Percentiles rank a stretch among this genome's conserved stretches.
phyloP scores from a whole-genome alignment of 1,140 invertebrate species.

The Pseudomyrmex sp. region DNA sequence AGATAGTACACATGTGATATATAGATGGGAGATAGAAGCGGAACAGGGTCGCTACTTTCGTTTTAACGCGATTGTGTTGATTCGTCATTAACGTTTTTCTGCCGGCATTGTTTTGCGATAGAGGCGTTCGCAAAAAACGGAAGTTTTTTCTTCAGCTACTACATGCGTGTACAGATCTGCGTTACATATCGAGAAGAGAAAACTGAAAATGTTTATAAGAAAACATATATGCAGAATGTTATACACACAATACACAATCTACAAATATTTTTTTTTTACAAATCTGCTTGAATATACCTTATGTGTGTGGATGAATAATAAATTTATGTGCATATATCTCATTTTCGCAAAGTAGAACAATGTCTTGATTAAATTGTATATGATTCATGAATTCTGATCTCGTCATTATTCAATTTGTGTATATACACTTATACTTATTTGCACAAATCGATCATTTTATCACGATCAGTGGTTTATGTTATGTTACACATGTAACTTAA shows the following conservation, averaged over 20 bases:
- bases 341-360: too few species aligned
- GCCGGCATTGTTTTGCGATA: not conserved
- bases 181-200: too few species aligned
- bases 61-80: slow-evolving; percentile 18
- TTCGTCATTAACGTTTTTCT: slow-evolving; percentile 22
- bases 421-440: too few species aligned
- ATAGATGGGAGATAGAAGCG: slow-evolving; percentile 9
- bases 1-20: slow-evolving; percentile 20
- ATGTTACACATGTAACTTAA: too few species aligned
- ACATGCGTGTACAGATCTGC: too few species aligned
- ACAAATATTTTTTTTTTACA: not conserved
- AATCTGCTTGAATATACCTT: not conserved
- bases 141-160: not conserved
- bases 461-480: too few species aligned
- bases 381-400: too few species aligned
- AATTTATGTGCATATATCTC: too few species aligned
- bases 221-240: not conserved
- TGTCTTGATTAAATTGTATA: too few species aligned
- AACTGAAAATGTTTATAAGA: not conserved
- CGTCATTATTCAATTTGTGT: too few species aligned
- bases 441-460: too few species aligned
- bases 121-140: not conserved
- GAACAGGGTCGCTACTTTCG: slow-evolving; percentile 27
- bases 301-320: too few species aligned
- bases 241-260: not conserved